phyloP scores from a whole-genome alignment of 2,113 vertebrate species.

The Nyctibius bracteatus region DNA sequence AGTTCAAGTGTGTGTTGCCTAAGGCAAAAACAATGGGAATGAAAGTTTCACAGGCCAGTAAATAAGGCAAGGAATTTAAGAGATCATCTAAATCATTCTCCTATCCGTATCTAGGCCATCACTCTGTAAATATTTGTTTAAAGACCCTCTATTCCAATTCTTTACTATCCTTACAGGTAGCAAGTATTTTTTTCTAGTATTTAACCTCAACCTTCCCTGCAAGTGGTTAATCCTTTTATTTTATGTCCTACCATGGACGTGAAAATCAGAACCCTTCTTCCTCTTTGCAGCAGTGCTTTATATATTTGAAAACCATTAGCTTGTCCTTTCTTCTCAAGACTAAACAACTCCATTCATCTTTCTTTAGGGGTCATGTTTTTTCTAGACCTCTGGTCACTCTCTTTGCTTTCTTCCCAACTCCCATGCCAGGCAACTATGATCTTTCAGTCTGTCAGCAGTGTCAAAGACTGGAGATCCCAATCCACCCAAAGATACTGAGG shows the following conservation, averaged over 20 bases:
- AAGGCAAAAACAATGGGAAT: neutral
- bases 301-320: conserved; percentile 18
- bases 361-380: conserved; percentile 58
- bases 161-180: neutral
- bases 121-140: neutral
- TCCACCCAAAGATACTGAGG: neutral
- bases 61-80: neutral
- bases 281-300: neutral
- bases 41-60: neutral
- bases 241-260: neutral
- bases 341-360: conserved; percentile 44
- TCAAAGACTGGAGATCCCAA: neutral
- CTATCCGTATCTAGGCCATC: neutral
- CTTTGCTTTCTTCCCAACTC: conserved; percentile 35
- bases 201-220: neutral
- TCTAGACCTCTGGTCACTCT: conserved; percentile 15
- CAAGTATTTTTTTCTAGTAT: neutral
- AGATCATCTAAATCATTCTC: neutral
- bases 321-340: conserved; percentile 2
- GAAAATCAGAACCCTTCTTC: neutral
- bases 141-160: neutral
- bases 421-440: neutral
- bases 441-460: conserved; percentile 1
- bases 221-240: neutral
- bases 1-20: neutral